These are phyloP conservation scores for Calameuta idolon DNA, from an alignment of 2,888 invertebrate species.

Conservation along the genomic window DNA sequence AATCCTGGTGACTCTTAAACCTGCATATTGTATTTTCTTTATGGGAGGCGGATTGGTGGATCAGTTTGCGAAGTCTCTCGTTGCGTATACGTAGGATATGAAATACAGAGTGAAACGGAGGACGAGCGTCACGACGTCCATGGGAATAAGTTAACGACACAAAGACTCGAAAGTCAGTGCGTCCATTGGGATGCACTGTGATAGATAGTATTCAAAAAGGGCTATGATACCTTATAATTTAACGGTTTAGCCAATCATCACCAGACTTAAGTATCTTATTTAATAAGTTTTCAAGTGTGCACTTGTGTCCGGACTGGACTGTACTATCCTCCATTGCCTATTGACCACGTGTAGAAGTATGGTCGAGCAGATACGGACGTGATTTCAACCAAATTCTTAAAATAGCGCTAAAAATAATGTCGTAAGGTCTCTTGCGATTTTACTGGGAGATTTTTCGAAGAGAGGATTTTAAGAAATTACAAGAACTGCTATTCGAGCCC, in stretches of 20 bases:
- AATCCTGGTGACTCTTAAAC: background rate
- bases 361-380: constrained; percentile 6
- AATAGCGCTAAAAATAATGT: background rate
- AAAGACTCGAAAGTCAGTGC: constrained; percentile 5
- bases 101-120: background rate
- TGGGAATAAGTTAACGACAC: background rate
- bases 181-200: constrained; percentile 3
- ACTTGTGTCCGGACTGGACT: constrained; percentile 9
- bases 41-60: background rate
- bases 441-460: background rate
- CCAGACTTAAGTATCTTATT: constrained; percentile 21
- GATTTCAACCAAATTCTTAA: constrained; percentile 25
- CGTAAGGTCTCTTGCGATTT: background rate
- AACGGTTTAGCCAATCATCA: constrained; percentile 7
- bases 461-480: background rate
- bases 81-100: background rate
- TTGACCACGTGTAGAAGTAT: constrained; percentile 2
- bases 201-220: constrained; percentile 17
- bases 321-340: background rate
- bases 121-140: background rate
- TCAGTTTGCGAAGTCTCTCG: background rate
- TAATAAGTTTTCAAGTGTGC: constrained; percentile 21
- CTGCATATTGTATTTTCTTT: background rate
- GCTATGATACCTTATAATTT: constrained; percentile 22
- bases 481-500: background rate